phyloP scores from a whole-genome alignment of 2,888 invertebrate species.

The Tuberolachnus salignus region DNA sequence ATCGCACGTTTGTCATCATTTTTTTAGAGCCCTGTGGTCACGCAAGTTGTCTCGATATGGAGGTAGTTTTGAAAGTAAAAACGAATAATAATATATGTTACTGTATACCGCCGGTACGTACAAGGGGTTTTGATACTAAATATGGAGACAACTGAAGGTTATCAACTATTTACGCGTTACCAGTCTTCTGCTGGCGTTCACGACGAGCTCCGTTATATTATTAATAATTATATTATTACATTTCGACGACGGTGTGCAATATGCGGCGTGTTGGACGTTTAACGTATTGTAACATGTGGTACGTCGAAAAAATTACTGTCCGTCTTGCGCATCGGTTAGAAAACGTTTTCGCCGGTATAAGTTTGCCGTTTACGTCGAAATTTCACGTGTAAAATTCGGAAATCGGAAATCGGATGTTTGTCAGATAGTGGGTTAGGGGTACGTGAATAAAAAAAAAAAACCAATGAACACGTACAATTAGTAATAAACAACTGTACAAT shows the following conservation, averaged over 20 bases:
- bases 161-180: constrained; percentile 30
- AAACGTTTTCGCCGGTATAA: background rate
- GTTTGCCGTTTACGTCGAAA: background rate
- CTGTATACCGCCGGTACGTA: background rate
- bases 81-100: constrained; percentile 40
- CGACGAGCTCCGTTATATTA: constrained; percentile 42
- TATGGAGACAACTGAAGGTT: constrained; percentile 45
- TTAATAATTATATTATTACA: background rate
- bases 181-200: constrained; percentile 21
- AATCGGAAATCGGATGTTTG: too few relatives aligned
- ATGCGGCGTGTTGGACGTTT: background rate
- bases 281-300: background rate
- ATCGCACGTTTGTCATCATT: constrained; percentile 40
- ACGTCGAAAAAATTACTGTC: background rate
- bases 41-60: constrained; percentile 51
- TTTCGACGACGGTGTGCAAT: background rate
- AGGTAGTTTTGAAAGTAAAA: constrained; percentile 55
- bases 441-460: too few relatives aligned
- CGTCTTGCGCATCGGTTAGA: background rate
- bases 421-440: too few relatives aligned
- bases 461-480: too few relatives aligned
- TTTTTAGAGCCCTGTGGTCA: constrained; percentile 48
- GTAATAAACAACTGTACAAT: too few relatives aligned
- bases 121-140: constrained; percentile 53
- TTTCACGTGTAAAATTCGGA: too few relatives aligned